Conservation (phyloP, 1,140 invertebrate genomes). For the Trachymyrmex cornetzi region DNA sequence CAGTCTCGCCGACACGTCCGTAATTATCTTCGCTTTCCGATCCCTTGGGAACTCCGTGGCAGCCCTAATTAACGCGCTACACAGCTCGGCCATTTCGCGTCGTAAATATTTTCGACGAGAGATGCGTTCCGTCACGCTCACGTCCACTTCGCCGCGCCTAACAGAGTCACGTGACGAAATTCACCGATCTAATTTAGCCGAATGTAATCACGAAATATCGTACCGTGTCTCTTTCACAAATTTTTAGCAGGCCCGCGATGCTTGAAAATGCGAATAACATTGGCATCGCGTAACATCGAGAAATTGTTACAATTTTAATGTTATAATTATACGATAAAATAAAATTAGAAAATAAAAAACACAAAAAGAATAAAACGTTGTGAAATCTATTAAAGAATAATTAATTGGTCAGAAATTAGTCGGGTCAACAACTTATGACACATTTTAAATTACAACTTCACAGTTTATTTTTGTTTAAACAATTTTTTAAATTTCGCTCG, state of each 20-base stretch:
- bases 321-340: background rate
- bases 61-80: constrained; percentile 73
- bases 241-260: background rate
- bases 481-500: background rate
- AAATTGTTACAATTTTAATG: background rate
- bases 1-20: constrained; percentile 74
- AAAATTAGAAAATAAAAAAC: background rate
- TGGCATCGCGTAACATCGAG: background rate
- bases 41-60: constrained; percentile 71
- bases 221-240: background rate
- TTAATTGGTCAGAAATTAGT: background rate
- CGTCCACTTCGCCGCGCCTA: constrained; percentile 29
- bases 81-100: constrained; percentile 72
- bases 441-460: background rate
- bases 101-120: constrained; percentile 72
- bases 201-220: constrained; percentile 42
- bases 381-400: background rate
- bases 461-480: background rate
- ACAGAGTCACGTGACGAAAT: constrained; percentile 52
- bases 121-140: constrained; percentile 47
- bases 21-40: constrained; percentile 72
- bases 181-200: constrained; percentile 40
- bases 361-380: background rate
- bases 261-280: background rate
- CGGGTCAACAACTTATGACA: background rate